Evolutionary conservation across 1,140 invertebrate species (phyloP), one percentile per base, ranked within the genome.

Genomic region (Eubasilissa regina): DNA sequence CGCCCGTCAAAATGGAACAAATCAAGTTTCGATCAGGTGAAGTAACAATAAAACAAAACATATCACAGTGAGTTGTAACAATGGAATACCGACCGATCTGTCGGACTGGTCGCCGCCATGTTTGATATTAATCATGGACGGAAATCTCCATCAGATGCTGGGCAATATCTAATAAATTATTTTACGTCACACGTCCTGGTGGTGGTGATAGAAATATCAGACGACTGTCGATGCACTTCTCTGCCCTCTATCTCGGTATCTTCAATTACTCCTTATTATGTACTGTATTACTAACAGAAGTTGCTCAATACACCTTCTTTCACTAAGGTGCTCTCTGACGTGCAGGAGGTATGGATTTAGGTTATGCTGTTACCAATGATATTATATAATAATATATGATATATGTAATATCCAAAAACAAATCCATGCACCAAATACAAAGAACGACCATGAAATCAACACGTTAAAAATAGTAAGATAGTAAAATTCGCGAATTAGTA

Each of bases 81-180:
- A 74, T 74, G 35, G 70, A 74, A 74, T 74, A 74, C 70, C 70
- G 70, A 74, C 51, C 13, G 70, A 55, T 56, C 51, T 35, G 56
- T 6, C 70, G 45, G 70, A 74, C 17, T 25, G 21, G 45, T 72
- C 12, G 45, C 70, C 25, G 70, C 70, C 53, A 74, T 74, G 43
- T 45, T 74, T 56, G 51, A 74, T 58, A 58, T 74, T 77, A 76
- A 80, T 80, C 75, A 76, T 15, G 35, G 12, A 15, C 75, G 75
- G 79, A 80, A 77, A 80, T 81, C 80, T 77, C 75, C 75, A 80
- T 77, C 79, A 72, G 64, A 53, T 62, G 75, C 75, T 47, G 56
- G 13, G 56, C 15, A 3, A 43, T 73, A 35, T 35, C 25, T 35
- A 77, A 80, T 80, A 80, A 80, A 80, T 80, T 51, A 66, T 77